Conservation (phyloP, 2,888 invertebrate genomes). For the Tanypteryx hageni region DNA sequence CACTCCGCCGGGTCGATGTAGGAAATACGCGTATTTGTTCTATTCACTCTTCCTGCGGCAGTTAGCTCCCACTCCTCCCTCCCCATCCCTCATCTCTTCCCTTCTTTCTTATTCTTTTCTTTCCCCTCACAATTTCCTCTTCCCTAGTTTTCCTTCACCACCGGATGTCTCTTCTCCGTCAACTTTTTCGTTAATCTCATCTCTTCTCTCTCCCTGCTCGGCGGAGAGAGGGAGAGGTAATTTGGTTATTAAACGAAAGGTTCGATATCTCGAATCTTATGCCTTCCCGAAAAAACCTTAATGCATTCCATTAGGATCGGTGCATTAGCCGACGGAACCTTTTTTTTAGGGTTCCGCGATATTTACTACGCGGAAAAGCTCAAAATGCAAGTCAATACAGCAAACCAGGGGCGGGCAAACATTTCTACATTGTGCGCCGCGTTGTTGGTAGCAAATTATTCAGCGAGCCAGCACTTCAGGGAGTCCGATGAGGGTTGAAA, state of each 20-base stretch:
- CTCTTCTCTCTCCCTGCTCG: not conserved
- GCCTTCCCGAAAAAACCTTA: not conserved
- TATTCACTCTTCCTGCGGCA: not conserved
- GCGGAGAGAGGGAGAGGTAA: too few relatives aligned
- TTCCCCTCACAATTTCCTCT: not conserved
- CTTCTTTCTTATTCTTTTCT: not conserved
- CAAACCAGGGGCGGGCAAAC: not conserved
- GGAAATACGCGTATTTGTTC: not conserved
- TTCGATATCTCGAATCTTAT: not conserved
- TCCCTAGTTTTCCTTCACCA: not conserved
- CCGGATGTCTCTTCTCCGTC: slow-evolving; percentile 7
- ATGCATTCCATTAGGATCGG: not conserved
- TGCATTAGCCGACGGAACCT: not conserved
- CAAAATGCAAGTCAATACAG: not conserved
- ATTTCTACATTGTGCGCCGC: too few relatives aligned
- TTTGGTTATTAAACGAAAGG: too few relatives aligned
- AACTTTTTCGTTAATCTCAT: not conserved
- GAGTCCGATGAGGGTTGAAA: not conserved
- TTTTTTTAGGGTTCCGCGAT: not conserved
- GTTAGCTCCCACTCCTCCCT: not conserved
- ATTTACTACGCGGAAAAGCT: not conserved
- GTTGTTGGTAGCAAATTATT: not conserved
- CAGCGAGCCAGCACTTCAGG: not conserved
- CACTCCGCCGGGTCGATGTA: not conserved
- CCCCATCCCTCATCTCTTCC: not conserved